Evolutionary conservation across 2,797 vertebrate genomes (phyloP).

Genomic region (Callimico goeldii): DNA sequence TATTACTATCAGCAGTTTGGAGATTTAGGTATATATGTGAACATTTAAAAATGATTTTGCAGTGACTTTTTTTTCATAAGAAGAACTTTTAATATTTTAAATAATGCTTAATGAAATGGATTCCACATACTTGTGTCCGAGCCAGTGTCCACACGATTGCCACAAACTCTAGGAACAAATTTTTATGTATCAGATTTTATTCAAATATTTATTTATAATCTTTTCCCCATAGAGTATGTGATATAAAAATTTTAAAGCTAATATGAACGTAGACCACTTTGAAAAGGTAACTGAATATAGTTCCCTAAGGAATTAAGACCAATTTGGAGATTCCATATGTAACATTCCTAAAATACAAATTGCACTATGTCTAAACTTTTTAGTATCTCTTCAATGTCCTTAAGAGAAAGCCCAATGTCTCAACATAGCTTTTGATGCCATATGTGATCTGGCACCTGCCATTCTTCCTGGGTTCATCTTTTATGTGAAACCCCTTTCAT

Average conservation of each 20-base stretch:
- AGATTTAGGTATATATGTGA: constrained; percentile 40
- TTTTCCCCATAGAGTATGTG: constrained; percentile 35
- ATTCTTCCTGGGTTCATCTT: neutral
- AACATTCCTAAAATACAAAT: constrained; percentile 13
- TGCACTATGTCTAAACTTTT: neutral
- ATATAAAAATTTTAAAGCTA: constrained; percentile 1
- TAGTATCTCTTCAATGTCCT: neutral
- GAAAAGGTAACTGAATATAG: neutral
- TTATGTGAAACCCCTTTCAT: neutral
- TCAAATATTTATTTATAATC: constrained; percentile 39
- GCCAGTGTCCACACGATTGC: constrained; percentile 49
- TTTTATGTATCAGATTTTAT: constrained; percentile 45
- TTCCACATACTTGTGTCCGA: constrained; percentile 49
- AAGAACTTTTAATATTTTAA: constrained; percentile 55
- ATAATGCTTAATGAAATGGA: constrained; percentile 51
- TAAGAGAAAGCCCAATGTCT: neutral
- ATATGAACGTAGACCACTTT: neutral
- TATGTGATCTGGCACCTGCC: neutral
- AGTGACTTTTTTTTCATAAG: neutral
- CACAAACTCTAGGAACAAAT: constrained; percentile 54
- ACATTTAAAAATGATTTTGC: constrained; percentile 63
- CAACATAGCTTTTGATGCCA: neutral
- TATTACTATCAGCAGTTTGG: constrained; percentile 44
- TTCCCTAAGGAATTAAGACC: neutral
- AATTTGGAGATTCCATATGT: neutral